These are phyloP conservation scores for Temnothorax nylanderi DNA, from an alignment of 1,140 invertebrate genomes.

Conservation along the genomic window DNA sequence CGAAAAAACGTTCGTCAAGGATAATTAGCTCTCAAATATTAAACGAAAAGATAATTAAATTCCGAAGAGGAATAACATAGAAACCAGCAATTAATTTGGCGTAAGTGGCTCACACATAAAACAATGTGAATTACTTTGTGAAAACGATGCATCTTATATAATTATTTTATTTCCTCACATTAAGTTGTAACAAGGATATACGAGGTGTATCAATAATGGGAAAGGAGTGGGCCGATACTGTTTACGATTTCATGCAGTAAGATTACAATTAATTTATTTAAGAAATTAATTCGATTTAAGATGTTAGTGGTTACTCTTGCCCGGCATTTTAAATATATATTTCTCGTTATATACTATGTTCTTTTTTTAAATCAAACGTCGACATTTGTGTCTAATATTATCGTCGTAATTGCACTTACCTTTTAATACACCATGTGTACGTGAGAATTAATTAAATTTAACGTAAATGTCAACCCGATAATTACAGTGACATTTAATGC, in stretches of 20 bases:
- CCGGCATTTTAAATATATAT: background rate
- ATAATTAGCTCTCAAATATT: constrained; percentile 27
- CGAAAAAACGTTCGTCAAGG: background rate
- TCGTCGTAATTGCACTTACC: background rate
- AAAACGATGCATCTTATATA: constrained; percentile 15
- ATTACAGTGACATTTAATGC: background rate
- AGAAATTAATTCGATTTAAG: background rate
- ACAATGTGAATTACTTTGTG: background rate
- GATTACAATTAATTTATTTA: background rate
- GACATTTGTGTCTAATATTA: background rate
- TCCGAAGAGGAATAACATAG: background rate
- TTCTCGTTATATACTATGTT: background rate
- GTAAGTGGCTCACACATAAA: background rate
- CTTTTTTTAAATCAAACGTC: constrained; percentile 1
- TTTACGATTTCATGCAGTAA: background rate
- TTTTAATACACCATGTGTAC: constrained; percentile 4
- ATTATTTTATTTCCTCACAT: constrained; percentile 8
- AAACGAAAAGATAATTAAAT: background rate
- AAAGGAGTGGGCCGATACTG: background rate
- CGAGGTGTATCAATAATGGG: background rate
- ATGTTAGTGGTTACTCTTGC: background rate
- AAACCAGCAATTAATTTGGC: constrained; percentile 11
- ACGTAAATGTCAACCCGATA: background rate
- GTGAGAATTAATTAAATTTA: background rate
- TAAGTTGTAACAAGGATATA: background rate